Evolutionary conservation across 2,888 invertebrate genomes (phyloP), one percentile per base, ranked within the genome.

Genomic region (Pomacea canaliculata): DNA sequence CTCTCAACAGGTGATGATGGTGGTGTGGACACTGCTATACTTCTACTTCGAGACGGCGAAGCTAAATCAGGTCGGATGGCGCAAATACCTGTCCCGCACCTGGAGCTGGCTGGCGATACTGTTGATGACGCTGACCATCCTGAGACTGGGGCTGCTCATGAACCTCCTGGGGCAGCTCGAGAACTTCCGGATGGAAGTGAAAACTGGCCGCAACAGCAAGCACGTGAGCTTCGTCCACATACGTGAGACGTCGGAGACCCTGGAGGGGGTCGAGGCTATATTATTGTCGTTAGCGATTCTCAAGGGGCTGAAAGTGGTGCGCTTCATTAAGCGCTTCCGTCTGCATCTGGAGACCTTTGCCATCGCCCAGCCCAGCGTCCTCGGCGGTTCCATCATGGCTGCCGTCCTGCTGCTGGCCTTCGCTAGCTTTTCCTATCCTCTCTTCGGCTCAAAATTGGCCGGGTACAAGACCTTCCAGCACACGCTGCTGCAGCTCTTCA

Each of bases 291-390:
- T 63, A 12, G 63, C 10, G 16, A 27, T 63, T 27, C 63, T 63
- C 10, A 63, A 63, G 46, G 73, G 56, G 8, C 66, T 73, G 56
- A 66, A 59, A n/a, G 56, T 73, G 51, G 59, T 67, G 19, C 73
- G 73, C 59, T 73, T 73, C 67, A 73, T 59, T 56, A 66, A 66
- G 66, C 51, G 37, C 59, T 73, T 73, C 73, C 67, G 73, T n/a
- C 7, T 73, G 37, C 46, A 66, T 18, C 66, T 66, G 59, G 23
- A 56, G 46, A 51, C 73, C 37, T 66, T 73, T 19, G 67, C 19
- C 56, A 51, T 66, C 18, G 73, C 73, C 12, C n/a, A 59, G 51
- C 3, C 23, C 27, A 67, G 56, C 67, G 48, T 73, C 56, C 0
- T 66, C 19, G 66, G 59, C 73, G 37, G 59, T 27, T 4, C 46